These are phyloP conservation scores for Phocoena phocoena DNA, from an alignment of 2,113 vertebrate genomes.

Conservation along the genomic window DNA sequence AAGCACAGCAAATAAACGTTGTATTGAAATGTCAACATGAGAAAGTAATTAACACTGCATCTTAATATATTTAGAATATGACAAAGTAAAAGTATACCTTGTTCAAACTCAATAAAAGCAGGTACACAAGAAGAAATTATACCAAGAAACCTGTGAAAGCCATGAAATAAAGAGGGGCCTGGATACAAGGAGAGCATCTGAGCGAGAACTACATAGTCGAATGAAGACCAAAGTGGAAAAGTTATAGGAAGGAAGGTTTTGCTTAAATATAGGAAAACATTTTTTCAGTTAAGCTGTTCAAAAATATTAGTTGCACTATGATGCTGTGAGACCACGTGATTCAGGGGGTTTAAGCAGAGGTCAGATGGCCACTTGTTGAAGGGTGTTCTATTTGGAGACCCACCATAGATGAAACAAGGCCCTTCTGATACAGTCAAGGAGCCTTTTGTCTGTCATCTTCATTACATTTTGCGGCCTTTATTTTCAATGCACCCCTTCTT, in stretches of 20 bases:
- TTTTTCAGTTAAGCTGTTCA: too few relatives aligned
- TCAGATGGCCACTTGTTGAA: fast-evolving
- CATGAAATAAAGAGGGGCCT: background rate
- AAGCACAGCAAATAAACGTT: background rate
- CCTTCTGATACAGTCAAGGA: background rate
- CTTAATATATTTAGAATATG: background rate
- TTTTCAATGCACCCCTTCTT: background rate
- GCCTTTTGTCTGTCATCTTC: background rate
- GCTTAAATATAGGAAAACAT: background rate
- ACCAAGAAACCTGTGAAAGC: background rate
- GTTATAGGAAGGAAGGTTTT: too few relatives aligned
- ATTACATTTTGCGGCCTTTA: background rate
- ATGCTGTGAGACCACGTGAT: too few relatives aligned
- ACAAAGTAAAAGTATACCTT: background rate
- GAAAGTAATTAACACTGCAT: background rate
- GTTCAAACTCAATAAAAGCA: background rate
- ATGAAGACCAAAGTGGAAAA: background rate
- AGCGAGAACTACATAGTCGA: background rate
- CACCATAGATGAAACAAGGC: background rate
- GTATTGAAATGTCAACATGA: background rate
- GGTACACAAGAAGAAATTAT: fast-evolving
- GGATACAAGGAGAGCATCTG: fast-evolving
- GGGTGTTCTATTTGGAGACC: background rate
- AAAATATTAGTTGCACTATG: background rate
- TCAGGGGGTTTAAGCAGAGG: background rate